Evolutionary conservation across 2,797 vertebrate genomes (phyloP), one percentile per base, ranked within the genome.

Genomic region (Pterois miles): DNA sequence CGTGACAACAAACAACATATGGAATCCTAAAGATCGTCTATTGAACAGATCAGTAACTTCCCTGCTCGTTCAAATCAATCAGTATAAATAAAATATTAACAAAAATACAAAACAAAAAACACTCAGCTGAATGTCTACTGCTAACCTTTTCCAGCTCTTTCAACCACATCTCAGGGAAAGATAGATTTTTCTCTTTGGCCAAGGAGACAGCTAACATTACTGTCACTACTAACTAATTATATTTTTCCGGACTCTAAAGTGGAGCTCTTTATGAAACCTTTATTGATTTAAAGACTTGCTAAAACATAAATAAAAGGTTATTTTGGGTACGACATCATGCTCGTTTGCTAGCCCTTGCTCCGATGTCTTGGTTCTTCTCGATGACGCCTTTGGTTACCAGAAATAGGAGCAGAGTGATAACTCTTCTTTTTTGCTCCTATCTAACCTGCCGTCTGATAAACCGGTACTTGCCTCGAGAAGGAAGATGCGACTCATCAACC

Each of bases 11-110:
- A 7, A 22, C 8, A 2, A n/a, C 56, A 2, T 73, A 14, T 1
- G 9, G 16, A 22, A 13, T 2, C 1, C 2, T n/a, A 16, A 75
- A 87, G 90, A 88, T 93, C 81, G 86, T 91, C 76, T 89, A 82
- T 60, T 16, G n/a, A n/a, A n/a, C n/a, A n/a, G n/a, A n/a, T n/a
- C n/a, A n/a, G n/a, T n/a, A n/a, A n/a, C n/a, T n/a, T n/a, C n/a
- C n/a, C n/a, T n/a, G n/a, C n/a, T n/a, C n/a, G n/a, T n/a, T n/a
- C n/a, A 46, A 4, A 46, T 20, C 16, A 46, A 8, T 20, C 18
- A 20, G 43, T 12, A 20, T 46, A 46, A 46, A 46, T 8, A 27
- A 54, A 3, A 38, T 27, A 66, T 23, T 0, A 40, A 27, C 10
- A 10, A 1, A 40, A 25, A 60, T 27, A 46, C 38, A 40, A 40